Percentiles rank a stretch among this genome's conserved stretches.
phyloP scores from a whole-genome alignment of 1,140 invertebrate species.

The Diabrotica virgifera region DNA sequence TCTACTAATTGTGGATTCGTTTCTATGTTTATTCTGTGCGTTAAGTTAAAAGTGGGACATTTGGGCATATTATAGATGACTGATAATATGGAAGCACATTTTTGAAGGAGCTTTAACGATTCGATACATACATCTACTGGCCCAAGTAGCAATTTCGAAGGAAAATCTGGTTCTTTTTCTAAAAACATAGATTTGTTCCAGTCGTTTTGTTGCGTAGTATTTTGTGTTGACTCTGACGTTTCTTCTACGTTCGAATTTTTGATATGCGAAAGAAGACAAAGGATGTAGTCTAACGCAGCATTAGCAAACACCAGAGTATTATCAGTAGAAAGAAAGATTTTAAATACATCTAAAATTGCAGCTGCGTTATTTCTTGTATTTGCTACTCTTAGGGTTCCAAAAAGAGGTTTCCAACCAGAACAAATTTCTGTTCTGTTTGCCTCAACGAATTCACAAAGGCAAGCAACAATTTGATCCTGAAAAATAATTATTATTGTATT shows the following conservation, averaged over 20 bases:
- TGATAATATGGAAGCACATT: constrained; percentile 79
- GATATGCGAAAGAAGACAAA: constrained; percentile 77
- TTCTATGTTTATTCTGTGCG: constrained; percentile 80
- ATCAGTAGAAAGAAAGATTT: constrained; percentile 87
- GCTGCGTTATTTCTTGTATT: constrained; percentile 62
- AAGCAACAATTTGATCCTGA: constrained; percentile 85
- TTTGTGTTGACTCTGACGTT: constrained; percentile 7
- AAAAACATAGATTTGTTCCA: constrained; percentile 26
- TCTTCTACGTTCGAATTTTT: constrained; percentile 52
- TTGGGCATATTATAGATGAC: constrained; percentile 94
- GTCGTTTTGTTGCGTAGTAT: constrained; percentile 13
- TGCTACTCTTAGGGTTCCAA: constrained; percentile 84
- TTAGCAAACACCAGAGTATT: constrained; percentile 92
- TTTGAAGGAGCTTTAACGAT: constrained; percentile 80
- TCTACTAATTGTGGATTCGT: constrained; percentile 77
- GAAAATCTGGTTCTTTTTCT: constrained; percentile 31
- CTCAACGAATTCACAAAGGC: constrained; percentile 93
- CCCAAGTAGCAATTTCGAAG: constrained; percentile 27
- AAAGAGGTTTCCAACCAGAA: constrained; percentile 90
- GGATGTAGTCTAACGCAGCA: constrained; percentile 87
- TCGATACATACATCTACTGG: constrained; percentile 73
- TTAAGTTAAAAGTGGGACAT: constrained; percentile 88
- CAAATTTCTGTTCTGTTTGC: constrained; percentile 87
- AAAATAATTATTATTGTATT: constrained; percentile 30
- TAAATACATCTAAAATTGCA: constrained; percentile 87